Evolutionary conservation across 2,888 invertebrate species (phyloP), one percentile per base, ranked within the genome.

Genomic region (Drosophila flavopinicola): DNA sequence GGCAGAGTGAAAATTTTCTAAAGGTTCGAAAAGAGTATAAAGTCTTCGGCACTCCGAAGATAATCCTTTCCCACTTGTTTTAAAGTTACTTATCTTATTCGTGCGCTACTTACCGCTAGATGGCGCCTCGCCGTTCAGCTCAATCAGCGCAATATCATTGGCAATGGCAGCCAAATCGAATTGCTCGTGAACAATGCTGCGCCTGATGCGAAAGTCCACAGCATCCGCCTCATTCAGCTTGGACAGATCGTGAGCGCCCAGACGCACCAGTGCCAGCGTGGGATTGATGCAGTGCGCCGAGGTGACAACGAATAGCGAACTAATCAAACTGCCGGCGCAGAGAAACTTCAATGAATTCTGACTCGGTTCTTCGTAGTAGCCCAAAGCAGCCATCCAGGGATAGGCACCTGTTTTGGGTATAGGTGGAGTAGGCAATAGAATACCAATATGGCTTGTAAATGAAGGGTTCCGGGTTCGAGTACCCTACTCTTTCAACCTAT

Each of bases 371-470:
- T 88, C 86, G 3, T 66, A 75, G 61, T 95, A 92, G 82, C 94
- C 95, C 67, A 96, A 94, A 7, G 95, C 95, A 1, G 95, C 96
- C 93, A 96, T 94, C 96, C 96, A 96, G 0, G 96, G 96, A 94
- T 95, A 95, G 41, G 94, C 92, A 20, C 95, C 96, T 54, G 61
- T 3, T 48, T 1, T 48, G 17, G 10, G 5, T 2, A 13, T 2
- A 15, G 6, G 3, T 27, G 2, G 10, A 6, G 13, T 10, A n/a
- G 10, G n/a, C n/a, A n/a, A n/a, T n/a, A n/a, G n/a, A n/a, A n/a
- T n/a, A n/a, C n/a, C n/a, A n/a, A n/a, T n/a, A n/a, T n/a, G n/a
- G n/a, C n/a, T n/a, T n/a, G n/a, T n/a, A n/a, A n/a, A n/a, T n/a
- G n/a, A n/a, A n/a, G n/a, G n/a, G n/a, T n/a, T n/a, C n/a, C n/a